Evolutionary conservation across 2,797 vertebrate genomes (phyloP).

Genomic region (Sebastes cheni): DNA sequence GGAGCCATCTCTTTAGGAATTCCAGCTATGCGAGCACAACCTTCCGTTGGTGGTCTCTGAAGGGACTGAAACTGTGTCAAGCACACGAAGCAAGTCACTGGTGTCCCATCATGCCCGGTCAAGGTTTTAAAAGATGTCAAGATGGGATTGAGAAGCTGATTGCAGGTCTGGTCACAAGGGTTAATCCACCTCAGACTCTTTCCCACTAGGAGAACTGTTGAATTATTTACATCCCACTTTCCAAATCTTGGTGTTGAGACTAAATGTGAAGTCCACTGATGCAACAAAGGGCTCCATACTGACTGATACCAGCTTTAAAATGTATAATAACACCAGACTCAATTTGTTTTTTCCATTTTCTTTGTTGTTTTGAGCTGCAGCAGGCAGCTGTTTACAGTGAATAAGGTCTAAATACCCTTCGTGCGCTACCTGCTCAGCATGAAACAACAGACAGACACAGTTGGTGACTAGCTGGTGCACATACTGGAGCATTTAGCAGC

Average conservation of each 20-base stretch:
- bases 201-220: neutral
- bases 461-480: neutral
- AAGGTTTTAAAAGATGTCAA: constrained; percentile 12
- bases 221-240: neutral
- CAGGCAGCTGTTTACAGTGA: neutral
- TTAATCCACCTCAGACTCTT: neutral
- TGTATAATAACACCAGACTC: neutral
- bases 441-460: neutral
- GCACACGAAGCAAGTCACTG: constrained; percentile 16
- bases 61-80: constrained; percentile 11
- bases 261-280: neutral
- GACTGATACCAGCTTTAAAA: neutral
- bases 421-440: neutral
- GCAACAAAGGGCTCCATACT: neutral
- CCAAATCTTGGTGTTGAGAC: neutral
- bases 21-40: constrained; percentile 40
- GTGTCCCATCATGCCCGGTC: neutral
- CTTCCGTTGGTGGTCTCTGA: constrained; percentile 30
- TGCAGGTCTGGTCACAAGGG: neutral
- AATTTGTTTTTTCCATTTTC: too few species aligned
- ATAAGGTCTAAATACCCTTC: neutral
- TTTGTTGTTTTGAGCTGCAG: too few species aligned
- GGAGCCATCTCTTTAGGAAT: constrained; percentile 29
- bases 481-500: neutral
- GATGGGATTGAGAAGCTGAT: neutral